These are phyloP conservation scores for Spea multiplicata DNA, from an alignment of 2,113 vertebrate species.

Conservation along the genomic window DNA sequence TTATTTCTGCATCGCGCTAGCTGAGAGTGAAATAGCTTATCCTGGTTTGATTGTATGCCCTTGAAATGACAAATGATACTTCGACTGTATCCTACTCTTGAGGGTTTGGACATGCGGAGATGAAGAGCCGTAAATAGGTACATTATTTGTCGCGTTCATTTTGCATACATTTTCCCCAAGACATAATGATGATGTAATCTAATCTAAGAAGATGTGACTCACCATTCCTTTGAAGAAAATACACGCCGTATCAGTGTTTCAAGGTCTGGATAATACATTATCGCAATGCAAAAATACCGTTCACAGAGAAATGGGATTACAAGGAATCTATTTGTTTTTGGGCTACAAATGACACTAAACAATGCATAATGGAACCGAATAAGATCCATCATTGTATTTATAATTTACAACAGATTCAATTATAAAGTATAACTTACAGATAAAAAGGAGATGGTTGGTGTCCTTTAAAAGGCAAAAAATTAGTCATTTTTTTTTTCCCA, in stretches of 20 bases:
- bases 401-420: no score
- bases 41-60: conserved; percentile 16
- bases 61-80: conserved; percentile 26
- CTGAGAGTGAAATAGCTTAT: conserved; percentile 23
- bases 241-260: not conserved
- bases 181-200: not conserved
- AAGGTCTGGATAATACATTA: not conserved
- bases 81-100: not conserved
- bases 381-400: no score
- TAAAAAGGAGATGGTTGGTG: no score
- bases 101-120: not conserved
- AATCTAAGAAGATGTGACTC: not conserved
- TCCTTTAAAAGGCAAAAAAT: no score
- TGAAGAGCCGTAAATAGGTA: not conserved
- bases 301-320: no score
- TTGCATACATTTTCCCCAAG: not conserved
- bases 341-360: no score
- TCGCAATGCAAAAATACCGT: no score
- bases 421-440: no score
- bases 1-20: conserved; percentile 23
- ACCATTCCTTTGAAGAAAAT: not conserved
- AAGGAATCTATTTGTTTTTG: no score
- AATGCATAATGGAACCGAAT: no score
- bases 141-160: not conserved
- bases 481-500: no score